Evolutionary conservation across 2,888 invertebrate genomes (phyloP).

Genomic region (Xanthorhoe spadicearia): DNA sequence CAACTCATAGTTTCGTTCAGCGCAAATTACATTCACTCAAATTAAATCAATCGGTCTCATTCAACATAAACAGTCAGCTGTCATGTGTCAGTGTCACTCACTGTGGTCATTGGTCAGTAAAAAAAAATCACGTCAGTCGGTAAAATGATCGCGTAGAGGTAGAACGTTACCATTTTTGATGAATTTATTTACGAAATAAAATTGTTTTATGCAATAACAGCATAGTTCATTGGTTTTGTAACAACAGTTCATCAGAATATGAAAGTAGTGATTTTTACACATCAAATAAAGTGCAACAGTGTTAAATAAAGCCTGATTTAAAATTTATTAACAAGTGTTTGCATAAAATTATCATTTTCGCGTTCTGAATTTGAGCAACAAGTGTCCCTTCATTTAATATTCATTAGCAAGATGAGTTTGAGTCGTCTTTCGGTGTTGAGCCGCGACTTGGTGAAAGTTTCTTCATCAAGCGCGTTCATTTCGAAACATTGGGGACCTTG

Average conservation of each 20-base stretch:
- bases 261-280: constrained; percentile 18
- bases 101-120: not conserved
- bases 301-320: constrained; percentile 23
- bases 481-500: constrained; percentile 78
- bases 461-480: constrained; percentile 64
- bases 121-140: constrained; percentile 52
- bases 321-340: constrained; percentile 42
- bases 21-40: not conserved
- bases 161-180: constrained; percentile 53
- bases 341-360: constrained; percentile 31
- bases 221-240: constrained; percentile 46
- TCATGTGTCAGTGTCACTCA: not conserved
- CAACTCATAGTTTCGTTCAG: not conserved
- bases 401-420: constrained; percentile 72
- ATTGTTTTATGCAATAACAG: constrained; percentile 52
- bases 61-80: too few species aligned
- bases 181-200: constrained; percentile 57
- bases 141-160: constrained; percentile 65
- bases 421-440: constrained; percentile 67
- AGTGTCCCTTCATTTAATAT: constrained; percentile 8
- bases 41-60: constrained; percentile 4
- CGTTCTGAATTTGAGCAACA: constrained; percentile 17
- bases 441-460: constrained; percentile 76
- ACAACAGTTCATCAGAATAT: constrained; percentile 28
- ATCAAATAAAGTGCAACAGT: constrained; percentile 26